Percentiles rank a stretch among this genome's conserved stretches.
Conservation (phyloP, 37 sponge, comb jelly and placozoan genomes). For the Beroe ovata region DNA sequence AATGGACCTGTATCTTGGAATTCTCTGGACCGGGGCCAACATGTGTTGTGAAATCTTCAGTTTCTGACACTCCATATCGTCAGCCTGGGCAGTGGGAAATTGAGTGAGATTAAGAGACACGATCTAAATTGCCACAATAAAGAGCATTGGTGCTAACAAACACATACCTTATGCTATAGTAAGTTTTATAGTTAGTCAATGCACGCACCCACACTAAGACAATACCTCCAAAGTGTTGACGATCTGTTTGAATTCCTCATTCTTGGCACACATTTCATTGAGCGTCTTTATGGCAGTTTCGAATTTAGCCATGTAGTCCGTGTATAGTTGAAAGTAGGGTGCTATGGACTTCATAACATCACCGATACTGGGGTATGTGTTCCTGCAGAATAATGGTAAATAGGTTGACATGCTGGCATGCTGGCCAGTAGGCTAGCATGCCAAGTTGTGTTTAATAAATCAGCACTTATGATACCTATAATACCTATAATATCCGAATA, state of each 20-base stretch:
- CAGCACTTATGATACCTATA: too few species aligned
- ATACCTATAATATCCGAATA: too few species aligned
- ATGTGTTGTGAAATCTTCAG: slow-evolving; percentile 59
- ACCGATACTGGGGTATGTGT: slow-evolving; percentile 2
- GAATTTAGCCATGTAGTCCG: slow-evolving; percentile 64
- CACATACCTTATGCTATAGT: too few species aligned
- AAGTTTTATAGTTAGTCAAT: too few species aligned
- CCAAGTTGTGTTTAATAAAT: too few species aligned
- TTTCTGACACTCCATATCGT: slow-evolving; percentile 26
- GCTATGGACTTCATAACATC: slow-evolving; percentile 63
- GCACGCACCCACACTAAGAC: too few species aligned
- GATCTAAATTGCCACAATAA: too few species aligned
- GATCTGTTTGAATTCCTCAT: slow-evolving; percentile 24
- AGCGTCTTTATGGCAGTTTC: slow-evolving; percentile 44
- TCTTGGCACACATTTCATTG: slow-evolving; percentile 35
- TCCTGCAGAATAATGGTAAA: neutral
- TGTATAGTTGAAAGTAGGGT: slow-evolving; percentile 48
- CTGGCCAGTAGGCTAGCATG: too few species aligned
- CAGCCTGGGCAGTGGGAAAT: slow-evolving; percentile 19
- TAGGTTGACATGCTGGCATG: neutral
- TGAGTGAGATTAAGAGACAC: neutral
- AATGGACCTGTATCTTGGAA: slow-evolving; percentile 45
- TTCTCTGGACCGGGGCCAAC: slow-evolving; percentile 54
- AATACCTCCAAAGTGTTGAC: slow-evolving; percentile 31
- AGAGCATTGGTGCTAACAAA: too few species aligned